Conservation (phyloP, 2,888 invertebrate genomes). For the Physocephala rufipes region DNA sequence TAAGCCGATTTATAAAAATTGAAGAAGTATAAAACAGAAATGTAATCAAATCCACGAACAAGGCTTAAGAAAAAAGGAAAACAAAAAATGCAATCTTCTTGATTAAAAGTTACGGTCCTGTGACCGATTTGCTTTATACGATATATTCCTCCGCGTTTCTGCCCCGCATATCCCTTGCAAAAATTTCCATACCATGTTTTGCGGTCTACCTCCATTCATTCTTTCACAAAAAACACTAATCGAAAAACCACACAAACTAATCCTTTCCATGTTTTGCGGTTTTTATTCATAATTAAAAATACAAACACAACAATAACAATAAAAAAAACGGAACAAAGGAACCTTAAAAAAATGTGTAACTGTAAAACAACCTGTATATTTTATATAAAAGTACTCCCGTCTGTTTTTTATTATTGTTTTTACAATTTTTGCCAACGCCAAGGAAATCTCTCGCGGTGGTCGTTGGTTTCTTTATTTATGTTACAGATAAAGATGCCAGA, state of each 20-base stretch:
- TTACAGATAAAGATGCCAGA: too few relatives aligned
- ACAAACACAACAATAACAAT: constrained; percentile 7
- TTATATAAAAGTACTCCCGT: too few relatives aligned
- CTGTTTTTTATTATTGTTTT: too few relatives aligned
- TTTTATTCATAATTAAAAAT: constrained; percentile 34
- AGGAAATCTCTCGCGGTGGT: too few relatives aligned
- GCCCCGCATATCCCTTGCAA: too few relatives aligned
- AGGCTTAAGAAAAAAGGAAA: background rate
- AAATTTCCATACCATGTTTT: too few relatives aligned
- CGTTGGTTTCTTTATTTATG: too few relatives aligned
- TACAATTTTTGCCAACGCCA: too few relatives aligned
- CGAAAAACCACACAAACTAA: constrained; percentile 36
- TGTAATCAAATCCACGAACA: background rate
- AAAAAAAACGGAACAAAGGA: background rate
- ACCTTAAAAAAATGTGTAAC: background rate
- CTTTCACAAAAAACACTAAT: constrained; percentile 16
- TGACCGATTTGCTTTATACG: background rate
- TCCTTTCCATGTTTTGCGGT: constrained; percentile 35
- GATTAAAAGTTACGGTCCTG: constrained; percentile 7
- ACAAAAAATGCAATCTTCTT: background rate
- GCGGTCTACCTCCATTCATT: background rate
- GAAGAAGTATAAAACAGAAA: background rate
- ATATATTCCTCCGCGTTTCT: too few relatives aligned
- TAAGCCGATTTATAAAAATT: background rate
- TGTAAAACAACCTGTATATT: too few relatives aligned